These are phyloP conservation scores for Aselliscus stoliczkanus DNA, from an alignment of 2,797 vertebrate species.

Conservation along the genomic window DNA sequence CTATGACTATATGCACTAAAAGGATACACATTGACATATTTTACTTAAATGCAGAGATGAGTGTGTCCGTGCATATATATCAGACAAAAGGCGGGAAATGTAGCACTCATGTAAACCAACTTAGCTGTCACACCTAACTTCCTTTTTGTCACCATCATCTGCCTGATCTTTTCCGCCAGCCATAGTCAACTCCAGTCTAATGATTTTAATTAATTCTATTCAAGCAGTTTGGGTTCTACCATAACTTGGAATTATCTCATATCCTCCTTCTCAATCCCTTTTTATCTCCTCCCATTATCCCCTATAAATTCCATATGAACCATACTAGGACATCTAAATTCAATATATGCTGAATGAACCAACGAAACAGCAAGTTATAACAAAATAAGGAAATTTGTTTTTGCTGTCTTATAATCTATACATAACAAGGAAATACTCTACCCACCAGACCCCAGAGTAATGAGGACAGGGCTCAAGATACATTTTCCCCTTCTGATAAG, in stretches of 20 bases:
- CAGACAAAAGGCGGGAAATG: neutral
- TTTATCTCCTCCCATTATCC: neutral
- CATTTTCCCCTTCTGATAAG: neutral
- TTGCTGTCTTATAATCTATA: neutral
- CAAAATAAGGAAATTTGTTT: neutral
- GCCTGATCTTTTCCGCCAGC: neutral
- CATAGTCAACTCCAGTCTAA: neutral
- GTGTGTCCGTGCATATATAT: neutral
- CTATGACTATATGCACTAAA: neutral
- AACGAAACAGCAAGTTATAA: neutral
- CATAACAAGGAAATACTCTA: slow-evolving; percentile 9
- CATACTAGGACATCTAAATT: neutral
- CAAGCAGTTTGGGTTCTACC: neutral
- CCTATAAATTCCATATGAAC: neutral
- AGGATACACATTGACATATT: neutral
- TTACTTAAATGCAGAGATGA: neutral
- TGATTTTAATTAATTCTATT: neutral
- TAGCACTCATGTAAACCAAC: neutral
- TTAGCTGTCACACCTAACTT: neutral
- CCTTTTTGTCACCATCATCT: neutral
- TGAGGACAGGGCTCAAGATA: neutral
- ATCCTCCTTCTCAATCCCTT: neutral
- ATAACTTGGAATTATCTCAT: neutral
- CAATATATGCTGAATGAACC: neutral
- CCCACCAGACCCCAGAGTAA: neutral